These are phyloP conservation scores for Leptopilina clavipes DNA, from an alignment of 1,140 invertebrate genomes.

Conservation along the genomic window DNA sequence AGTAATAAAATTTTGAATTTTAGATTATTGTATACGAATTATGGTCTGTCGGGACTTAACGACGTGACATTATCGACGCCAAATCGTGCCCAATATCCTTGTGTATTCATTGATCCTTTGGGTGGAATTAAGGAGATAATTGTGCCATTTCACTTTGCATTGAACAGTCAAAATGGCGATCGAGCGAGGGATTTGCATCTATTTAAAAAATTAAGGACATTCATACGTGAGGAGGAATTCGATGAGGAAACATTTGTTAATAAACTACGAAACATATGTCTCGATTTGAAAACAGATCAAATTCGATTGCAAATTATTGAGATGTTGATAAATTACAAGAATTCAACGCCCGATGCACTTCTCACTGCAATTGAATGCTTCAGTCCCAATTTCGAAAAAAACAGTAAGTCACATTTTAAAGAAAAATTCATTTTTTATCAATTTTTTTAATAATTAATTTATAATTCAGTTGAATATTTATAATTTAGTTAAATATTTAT, in stretches of 20 bases:
- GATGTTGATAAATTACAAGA: conserved; percentile 80
- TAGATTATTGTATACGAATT: conserved; percentile 85
- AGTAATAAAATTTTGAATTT: too few species aligned
- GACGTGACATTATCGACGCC: conserved; percentile 65
- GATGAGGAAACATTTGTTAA: conserved; percentile 74
- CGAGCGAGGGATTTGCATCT: conserved; percentile 91
- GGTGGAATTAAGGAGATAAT: conserved; percentile 87
- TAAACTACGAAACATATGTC: conserved; percentile 75
- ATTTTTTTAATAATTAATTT: conserved; percentile 14
- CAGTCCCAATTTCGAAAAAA: conserved; percentile 59
- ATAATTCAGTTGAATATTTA: not conserved
- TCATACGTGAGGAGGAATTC: conserved; percentile 78
- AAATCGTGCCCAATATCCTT: conserved; percentile 80
- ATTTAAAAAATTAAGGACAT: conserved; percentile 84
- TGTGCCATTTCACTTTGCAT: conserved; percentile 92
- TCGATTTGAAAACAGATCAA: conserved; percentile 84
- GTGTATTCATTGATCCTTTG: conserved; percentile 87
- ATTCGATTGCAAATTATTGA: conserved; percentile 83
- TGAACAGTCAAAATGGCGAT: conserved; percentile 91
- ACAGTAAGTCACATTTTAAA: conserved; percentile 46
- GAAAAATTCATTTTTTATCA: not conserved
- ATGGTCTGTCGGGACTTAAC: conserved; percentile 84
- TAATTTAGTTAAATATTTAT: too few species aligned
- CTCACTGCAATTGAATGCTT: conserved; percentile 75
- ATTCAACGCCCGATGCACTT: conserved; percentile 76